Percentiles rank a stretch among this genome's conserved stretches.
Evolutionary conservation across 2,888 invertebrate genomes (phyloP).

Genomic region (Epistrophe grossulariae): DNA sequence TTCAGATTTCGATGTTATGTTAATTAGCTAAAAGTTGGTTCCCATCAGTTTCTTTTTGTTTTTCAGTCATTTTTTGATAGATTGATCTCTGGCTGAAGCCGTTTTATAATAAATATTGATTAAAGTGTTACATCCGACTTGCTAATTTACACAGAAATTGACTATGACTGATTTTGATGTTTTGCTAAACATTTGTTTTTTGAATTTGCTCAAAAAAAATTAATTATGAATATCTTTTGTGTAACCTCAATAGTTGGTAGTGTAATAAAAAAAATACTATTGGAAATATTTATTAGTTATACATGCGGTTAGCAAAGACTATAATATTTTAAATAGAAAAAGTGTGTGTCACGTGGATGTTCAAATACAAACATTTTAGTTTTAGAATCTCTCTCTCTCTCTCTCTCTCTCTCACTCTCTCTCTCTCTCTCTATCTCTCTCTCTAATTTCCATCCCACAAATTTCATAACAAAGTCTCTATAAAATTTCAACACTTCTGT

Average conservation of each 20-base stretch:
- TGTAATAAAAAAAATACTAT: neutral
- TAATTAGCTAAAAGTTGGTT: neutral
- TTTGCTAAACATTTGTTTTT: conserved; percentile 5
- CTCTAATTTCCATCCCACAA: no score
- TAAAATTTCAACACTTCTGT: no score
- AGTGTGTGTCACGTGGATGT: no score
- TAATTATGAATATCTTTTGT: conserved; percentile 6
- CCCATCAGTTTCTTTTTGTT: conserved; percentile 9
- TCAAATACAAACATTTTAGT: no score
- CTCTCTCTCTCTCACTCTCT: no score
- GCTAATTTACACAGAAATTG: conserved; percentile 3
- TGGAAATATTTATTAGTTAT: no score
- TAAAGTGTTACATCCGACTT: conserved; percentile 21
- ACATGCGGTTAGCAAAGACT: no score
- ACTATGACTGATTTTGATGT: conserved; percentile 27
- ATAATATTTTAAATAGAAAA: no score
- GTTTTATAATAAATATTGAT: conserved; percentile 26
- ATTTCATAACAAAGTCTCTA: no score
- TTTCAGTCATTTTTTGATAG: neutral
- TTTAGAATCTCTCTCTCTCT: no score
- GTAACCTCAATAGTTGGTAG: neutral
- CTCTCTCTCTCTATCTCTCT: no score
- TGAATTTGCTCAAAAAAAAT: neutral
- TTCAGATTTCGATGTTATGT: neutral
- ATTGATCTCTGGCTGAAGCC: neutral